Evolutionary conservation across 2,888 invertebrate genomes (phyloP), one percentile per base, ranked within the genome.

Genomic region (Stictocephala bisonia): DNA sequence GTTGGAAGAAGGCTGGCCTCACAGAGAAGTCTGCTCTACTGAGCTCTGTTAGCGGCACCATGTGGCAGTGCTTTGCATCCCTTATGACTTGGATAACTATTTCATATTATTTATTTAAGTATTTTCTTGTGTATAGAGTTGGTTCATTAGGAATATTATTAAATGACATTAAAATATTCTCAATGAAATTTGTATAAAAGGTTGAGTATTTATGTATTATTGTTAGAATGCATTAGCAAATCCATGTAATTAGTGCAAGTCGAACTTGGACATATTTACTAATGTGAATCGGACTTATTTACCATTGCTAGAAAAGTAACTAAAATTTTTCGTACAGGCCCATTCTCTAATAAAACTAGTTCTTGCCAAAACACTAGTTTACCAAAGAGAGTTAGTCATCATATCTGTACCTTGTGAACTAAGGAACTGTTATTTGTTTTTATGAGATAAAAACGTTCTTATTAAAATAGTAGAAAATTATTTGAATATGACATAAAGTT

Each of bases 91-190:
- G 41, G 26, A 64, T 64, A 40, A 60, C 64, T 24, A 64, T 26
- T 44, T 26, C 27, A 64, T 64, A 41, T 64, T 64, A 64, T 64
- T 64, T 64, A 64, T 64, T 64, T 40, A 64, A 64, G 44, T 64
- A 64, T 64, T 60, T n/a, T 64, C 44, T 64, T 35, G 64, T 64
- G 64, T 64, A 64, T 64, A 64, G 64, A 64, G 64, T 64, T 64
- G 64, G 64, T 64, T 64, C 64, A 64, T 64, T 64, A 41, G 44
- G 64, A 64, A 64, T 64, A 64, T 64, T 64, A 44, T 44, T 7
- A 60, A 64, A 64, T 64, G 64, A 64, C 64, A 64, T 64, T 64
- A 64, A 64, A 64, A 64, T 64, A 64, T 64, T 64, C 64, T 64
- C 27, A n/a, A 64, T 64, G 64, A 64, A 64, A 44, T 64, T 64